Evolutionary conservation across 2,113 vertebrate genomes (phyloP), one percentile per base, ranked within the genome.

Genomic region (Ramphastos sulfuratus): DNA sequence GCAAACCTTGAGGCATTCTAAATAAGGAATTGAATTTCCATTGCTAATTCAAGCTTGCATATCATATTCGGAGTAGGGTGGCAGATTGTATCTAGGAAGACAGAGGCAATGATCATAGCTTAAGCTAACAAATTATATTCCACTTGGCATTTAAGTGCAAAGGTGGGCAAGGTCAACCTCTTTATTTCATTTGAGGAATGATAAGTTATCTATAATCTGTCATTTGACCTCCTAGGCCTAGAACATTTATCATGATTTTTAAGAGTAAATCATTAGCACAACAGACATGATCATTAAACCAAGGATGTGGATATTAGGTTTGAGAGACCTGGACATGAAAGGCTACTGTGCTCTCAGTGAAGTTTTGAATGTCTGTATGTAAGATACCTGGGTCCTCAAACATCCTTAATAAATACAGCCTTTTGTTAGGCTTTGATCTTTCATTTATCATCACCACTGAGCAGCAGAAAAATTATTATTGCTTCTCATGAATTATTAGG

Each of bases 281-380:
- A 69, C 9, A 79, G 71, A 28, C 8, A 4, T 33, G 42, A 42
- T 72, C 48, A 52, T 52, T 55, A 79, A 82, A 42, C 3, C 25
- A 33, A 60, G 37, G 33, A 23, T 71, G 30, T 52, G 15, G 12
- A 18, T 27, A 4, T 42, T 25, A 84, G 18, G 10, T 67, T 35
- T 60, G 78, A 81, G 65, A 72, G 35, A 24, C 19, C 19, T 15
- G 42, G 61, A 8, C 5, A 2, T 6, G n/a, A 24, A 67, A 52
- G 12, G 25, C 54, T 84, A 24, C 65, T 42, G 23, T 64, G 42
- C 18, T 82, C 11, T 35, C 33, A 35, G 12, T 5, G 30, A 8
- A 9, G 44, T 5, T 81, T 28, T n/a, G 33, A 56, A 52, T 0
- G 0, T 30, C 15, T 61, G 5, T 27, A 0, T 9, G 8, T 42